Base-by-base conservation (phyloP, 2,888 invertebrate genomes). In the Pogonocherus hispidulus region DNA sequence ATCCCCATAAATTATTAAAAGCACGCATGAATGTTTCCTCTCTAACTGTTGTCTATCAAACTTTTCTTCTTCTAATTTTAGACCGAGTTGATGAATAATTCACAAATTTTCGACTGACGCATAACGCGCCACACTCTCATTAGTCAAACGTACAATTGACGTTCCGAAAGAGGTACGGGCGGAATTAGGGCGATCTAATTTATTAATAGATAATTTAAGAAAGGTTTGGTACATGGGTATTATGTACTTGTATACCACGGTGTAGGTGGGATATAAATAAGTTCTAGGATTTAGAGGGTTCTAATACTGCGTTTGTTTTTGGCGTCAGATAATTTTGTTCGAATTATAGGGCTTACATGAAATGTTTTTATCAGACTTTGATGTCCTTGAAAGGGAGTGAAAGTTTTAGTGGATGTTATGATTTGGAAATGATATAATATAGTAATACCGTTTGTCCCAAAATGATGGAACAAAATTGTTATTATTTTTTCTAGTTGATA, bases 51-150 rank as follows among this genome's bases (percentile, higher is more conserved):
- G 22, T 47, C 47, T 47, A 20, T 47, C 47, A 19, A 16, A 27
- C n/a, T 47, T 47, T 47, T 47, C 47, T 19, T 47, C 20, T 6
- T 19, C 47, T 47, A 47, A 47, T 47, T 47, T 47, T 47, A 47
- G 47, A 19, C 2, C 20, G 11, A 9, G 2, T 20, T 47, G 19
- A 47, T 47, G 22, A 47, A 47, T 47, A 47, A 47, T 47, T 47
- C 47, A 47, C 47, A 44, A 44, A 18, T 44, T 14, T 44, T 44
- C 44, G 47, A 47, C 22, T 47, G 47, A 47, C 47, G 47, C 47
- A 20, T 47, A 47, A 18, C 44, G 16, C 8, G 18, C 44, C 44
- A 18, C 44, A 18, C 44, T 44, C 44, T 44, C 44, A 16, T 44
- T 44, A 44, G 18, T 44, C 18, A 18, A 44, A 44, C 6, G 16